phyloP scores from a whole-genome alignment of 2,888 invertebrate species.

The Sturmia bella region DNA sequence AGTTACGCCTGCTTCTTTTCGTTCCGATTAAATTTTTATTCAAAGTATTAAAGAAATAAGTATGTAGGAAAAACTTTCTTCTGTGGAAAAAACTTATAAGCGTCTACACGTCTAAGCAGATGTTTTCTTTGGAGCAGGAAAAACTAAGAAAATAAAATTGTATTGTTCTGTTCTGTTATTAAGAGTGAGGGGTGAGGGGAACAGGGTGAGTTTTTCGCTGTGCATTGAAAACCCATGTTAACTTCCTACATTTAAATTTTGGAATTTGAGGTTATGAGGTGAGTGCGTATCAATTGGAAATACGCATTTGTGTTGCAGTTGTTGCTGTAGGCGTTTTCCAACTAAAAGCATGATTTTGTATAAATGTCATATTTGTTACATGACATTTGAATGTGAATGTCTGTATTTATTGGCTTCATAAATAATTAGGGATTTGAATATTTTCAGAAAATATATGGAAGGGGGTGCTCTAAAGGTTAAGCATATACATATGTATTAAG shows the following conservation, averaged over 20 bases:
- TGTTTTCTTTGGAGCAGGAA: constrained; percentile 42
- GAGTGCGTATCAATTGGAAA: not conserved
- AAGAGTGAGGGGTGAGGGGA: not conserved
- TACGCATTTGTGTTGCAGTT: not conserved
- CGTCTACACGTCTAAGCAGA: constrained; percentile 47
- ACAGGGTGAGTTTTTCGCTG: constrained; percentile 36
- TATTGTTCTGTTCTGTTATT: constrained; percentile 16
- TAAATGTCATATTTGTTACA: constrained; percentile 45
- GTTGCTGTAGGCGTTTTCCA: constrained; percentile 44
- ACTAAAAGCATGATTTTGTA: constrained; percentile 15
- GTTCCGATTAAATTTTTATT: not conserved
- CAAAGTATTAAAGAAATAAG: constrained; percentile 17
- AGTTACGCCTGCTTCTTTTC: constrained; percentile 55
- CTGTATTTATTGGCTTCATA: not conserved
- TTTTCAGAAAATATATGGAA: constrained; percentile 12
- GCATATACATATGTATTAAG: not conserved
- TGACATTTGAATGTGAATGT: not conserved
- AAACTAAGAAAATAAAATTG: constrained; percentile 33
- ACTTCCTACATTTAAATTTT: constrained; percentile 22
- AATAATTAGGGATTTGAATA: constrained; percentile 34
- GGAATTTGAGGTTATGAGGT: constrained; percentile 31
- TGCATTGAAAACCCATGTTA: constrained; percentile 13
- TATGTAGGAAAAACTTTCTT: constrained; percentile 47
- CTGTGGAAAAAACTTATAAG: constrained; percentile 9
- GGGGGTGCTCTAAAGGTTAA: not conserved